These are phyloP conservation scores for Serilophus lunatus DNA, from an alignment of 2,113 vertebrate genomes.

Conservation along the genomic window DNA sequence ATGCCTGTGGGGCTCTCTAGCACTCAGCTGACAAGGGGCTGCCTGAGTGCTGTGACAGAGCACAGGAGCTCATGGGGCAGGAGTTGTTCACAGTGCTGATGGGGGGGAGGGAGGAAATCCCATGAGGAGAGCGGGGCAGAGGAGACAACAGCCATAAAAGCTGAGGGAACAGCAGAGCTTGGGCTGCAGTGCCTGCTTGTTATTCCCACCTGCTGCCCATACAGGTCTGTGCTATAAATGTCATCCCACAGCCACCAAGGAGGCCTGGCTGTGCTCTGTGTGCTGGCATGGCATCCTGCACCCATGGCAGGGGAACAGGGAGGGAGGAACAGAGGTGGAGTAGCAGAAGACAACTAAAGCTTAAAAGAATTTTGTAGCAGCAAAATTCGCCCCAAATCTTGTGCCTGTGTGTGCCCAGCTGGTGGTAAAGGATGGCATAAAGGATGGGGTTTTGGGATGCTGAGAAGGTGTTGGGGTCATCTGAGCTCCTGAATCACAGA, in stretches of 20 bases:
- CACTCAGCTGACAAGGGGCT: conserved; percentile 33
- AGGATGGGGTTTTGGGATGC: not conserved
- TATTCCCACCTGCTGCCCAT: fast-evolving
- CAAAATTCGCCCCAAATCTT: not conserved
- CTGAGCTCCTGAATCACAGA: not conserved
- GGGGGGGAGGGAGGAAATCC: not conserved
- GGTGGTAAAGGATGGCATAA: no score
- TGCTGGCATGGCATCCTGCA: fast-evolving
- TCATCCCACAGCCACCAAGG: fast-evolving
- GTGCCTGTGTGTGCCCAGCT: not conserved
- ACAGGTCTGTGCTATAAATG: no score
- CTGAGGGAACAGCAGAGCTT: not conserved
- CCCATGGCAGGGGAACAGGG: not conserved
- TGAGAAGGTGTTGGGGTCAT: not conserved
- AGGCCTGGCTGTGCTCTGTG: not conserved
- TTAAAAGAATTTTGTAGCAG: not conserved
- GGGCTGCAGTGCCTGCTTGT: not conserved
- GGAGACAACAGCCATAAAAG: not conserved
- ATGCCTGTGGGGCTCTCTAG: not conserved
- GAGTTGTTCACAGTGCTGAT: not conserved
- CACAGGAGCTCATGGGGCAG: not conserved
- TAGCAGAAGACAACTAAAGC: not conserved
- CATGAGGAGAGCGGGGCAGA: not conserved
- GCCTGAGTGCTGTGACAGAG: not conserved
- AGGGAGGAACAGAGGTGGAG: not conserved